phyloP scores from a whole-genome alignment of 2,797 vertebrate species.

The Lateolabrax maculatus region DNA sequence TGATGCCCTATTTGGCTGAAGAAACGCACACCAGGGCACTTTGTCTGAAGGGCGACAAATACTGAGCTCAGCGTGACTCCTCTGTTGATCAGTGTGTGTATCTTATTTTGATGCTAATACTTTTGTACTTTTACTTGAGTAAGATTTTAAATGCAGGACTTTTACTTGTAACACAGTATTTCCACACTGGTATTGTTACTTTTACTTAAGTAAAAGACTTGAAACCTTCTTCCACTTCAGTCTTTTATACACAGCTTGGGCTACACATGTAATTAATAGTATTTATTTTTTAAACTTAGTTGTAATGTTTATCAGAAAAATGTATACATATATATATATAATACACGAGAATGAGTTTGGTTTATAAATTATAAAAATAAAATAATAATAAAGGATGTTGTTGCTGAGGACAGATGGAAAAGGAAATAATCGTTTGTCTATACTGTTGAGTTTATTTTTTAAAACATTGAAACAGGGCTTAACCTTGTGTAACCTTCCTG shows the following conservation, averaged over 20 bases:
- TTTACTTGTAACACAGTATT: background rate
- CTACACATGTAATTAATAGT: no score
- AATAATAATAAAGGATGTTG: background rate
- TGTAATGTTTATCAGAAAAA: no score
- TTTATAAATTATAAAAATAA: background rate
- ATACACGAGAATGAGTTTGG: background rate
- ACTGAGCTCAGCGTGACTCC: constrained; percentile 1
- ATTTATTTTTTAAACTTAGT: no score
- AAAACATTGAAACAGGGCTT: background rate
- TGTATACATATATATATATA: no score
- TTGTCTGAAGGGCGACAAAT: constrained; percentile 27
- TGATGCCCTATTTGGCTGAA: constrained; percentile 72
- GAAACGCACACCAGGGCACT: constrained; percentile 35
- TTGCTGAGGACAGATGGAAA: no score
- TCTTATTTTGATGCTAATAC: background rate
- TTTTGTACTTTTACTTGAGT: background rate
- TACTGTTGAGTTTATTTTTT: background rate
- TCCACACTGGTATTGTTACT: no score
- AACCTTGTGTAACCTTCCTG: no score
- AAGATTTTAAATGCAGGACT: background rate
- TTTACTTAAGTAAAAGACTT: background rate
- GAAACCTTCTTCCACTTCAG: background rate
- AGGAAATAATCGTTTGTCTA: background rate
- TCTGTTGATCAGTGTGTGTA: background rate
- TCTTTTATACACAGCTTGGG: background rate